Evolutionary conservation across 2,888 invertebrate genomes (phyloP).

Genomic region (Laspeyria flexula): DNA sequence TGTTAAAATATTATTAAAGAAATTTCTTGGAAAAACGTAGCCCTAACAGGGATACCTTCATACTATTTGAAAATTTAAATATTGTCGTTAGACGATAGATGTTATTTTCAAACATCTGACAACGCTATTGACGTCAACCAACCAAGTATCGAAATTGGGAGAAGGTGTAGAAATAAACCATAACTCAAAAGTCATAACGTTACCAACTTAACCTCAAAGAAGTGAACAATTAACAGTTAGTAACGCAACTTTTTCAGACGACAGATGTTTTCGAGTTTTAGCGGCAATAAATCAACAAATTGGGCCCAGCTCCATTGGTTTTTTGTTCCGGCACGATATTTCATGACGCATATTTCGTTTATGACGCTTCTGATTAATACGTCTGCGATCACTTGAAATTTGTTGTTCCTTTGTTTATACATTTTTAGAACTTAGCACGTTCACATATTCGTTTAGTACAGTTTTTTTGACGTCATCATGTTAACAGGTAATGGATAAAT

Average conservation of each 20-base stretch:
- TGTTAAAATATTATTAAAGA: too few relatives aligned
- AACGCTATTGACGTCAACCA: too few relatives aligned
- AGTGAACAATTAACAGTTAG: slow-evolving; percentile 52
- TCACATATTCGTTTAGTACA: too few relatives aligned
- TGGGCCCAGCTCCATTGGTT: slow-evolving; percentile 58
- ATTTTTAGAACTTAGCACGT: background rate
- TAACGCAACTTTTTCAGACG: slow-evolving; percentile 50
- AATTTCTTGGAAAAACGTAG: too few relatives aligned
- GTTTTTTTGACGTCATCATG: too few relatives aligned
- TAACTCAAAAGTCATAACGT: slow-evolving; percentile 6
- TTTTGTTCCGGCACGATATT: slow-evolving; percentile 66
- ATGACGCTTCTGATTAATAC: slow-evolving; percentile 77
- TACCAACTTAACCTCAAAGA: slow-evolving; percentile 39
- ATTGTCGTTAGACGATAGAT: too few relatives aligned
- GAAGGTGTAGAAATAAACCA: too few relatives aligned
- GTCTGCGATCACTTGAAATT: slow-evolving; percentile 54
- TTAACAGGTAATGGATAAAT: too few relatives aligned
- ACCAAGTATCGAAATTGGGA: too few relatives aligned
- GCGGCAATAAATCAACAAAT: slow-evolving; percentile 67
- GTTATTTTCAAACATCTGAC: too few relatives aligned
- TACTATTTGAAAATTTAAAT: too few relatives aligned
- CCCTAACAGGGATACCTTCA: too few relatives aligned
- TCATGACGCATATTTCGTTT: slow-evolving; percentile 77
- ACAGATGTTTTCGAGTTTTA: slow-evolving; percentile 66
- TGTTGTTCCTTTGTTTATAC: background rate